Conservation (phyloP, 1,140 invertebrate species). For the Drosophila saltans region DNA sequence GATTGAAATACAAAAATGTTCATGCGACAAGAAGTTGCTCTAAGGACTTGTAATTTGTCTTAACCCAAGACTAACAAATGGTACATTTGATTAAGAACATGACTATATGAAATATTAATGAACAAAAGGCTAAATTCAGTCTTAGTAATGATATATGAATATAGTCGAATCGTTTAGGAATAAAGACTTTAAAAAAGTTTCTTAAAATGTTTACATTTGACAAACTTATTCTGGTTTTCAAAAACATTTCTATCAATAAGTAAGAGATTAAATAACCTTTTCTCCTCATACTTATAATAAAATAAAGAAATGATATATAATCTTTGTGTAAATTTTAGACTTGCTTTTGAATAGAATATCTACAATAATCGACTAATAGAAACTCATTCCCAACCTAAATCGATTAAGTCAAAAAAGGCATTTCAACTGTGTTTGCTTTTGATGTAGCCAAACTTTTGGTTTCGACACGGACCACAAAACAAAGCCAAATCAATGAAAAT, state of each 20-base stretch:
- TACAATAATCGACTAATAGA: not conserved
- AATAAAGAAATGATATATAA: too few species aligned
- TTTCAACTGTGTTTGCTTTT: not conserved
- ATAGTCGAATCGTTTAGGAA: too few species aligned
- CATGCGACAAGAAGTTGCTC: not conserved
- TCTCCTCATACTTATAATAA: too few species aligned
- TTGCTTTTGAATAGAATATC: too few species aligned
- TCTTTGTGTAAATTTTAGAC: too few species aligned
- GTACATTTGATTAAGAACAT: not conserved
- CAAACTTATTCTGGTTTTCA: too few species aligned
- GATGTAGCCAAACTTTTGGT: not conserved
- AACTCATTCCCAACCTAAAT: not conserved
- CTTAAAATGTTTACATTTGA: too few species aligned
- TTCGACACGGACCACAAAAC: slow-evolving; percentile 1
- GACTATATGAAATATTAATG: not conserved
- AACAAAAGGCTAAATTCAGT: not conserved
- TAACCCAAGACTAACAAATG: not conserved
- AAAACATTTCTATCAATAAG: too few species aligned
- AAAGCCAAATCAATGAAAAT: not conserved
- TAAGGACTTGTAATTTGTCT: not conserved
- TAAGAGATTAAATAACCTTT: too few species aligned
- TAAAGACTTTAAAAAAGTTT: too few species aligned
- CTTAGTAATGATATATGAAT: too few species aligned
- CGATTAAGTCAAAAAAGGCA: not conserved
- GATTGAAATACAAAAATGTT: not conserved